A percentile compares a stretch with the other conserved stretches of the same genome.
Conservation (phyloP, 1,140 invertebrate species). For the Bombus confusus region DNA sequence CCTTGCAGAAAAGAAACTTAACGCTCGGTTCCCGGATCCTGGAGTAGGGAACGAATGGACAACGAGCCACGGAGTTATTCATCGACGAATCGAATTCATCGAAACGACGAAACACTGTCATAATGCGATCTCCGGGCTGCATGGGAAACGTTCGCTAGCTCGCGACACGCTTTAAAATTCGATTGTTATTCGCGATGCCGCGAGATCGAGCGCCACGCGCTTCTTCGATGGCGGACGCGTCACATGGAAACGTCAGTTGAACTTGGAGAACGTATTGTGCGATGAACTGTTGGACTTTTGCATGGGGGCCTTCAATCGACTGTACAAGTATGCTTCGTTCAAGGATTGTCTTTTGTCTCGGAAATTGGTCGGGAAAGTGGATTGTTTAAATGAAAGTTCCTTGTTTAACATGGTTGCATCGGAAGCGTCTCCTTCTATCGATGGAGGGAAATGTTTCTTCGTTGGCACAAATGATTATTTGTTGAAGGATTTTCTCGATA, state of each 20-base stretch:
- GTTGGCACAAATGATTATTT: neutral
- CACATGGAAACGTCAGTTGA: constrained; percentile 15
- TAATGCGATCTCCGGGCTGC: constrained; percentile 52
- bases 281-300: neutral
- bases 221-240: neutral
- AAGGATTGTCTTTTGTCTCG: neutral
- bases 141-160: constrained; percentile 7
- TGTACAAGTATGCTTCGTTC: neutral
- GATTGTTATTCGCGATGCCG: constrained; percentile 45
- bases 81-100: constrained; percentile 19
- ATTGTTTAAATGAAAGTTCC: neutral
- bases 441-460: neutral
- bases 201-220: neutral
- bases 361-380: neutral
- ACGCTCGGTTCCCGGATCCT: constrained; percentile 38
- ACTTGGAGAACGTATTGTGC: constrained; percentile 1
- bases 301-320: neutral
- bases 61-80: constrained; percentile 43
- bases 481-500: neutral
- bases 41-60: neutral
- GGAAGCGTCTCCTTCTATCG: no score
- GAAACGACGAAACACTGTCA: constrained; percentile 43
- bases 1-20: constrained; percentile 57
- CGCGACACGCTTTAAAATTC: constrained; percentile 42
- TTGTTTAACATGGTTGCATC: neutral